Evolutionary conservation across 2,888 invertebrate species (phyloP).

Genomic region (Troglohyphantes excavatus): DNA sequence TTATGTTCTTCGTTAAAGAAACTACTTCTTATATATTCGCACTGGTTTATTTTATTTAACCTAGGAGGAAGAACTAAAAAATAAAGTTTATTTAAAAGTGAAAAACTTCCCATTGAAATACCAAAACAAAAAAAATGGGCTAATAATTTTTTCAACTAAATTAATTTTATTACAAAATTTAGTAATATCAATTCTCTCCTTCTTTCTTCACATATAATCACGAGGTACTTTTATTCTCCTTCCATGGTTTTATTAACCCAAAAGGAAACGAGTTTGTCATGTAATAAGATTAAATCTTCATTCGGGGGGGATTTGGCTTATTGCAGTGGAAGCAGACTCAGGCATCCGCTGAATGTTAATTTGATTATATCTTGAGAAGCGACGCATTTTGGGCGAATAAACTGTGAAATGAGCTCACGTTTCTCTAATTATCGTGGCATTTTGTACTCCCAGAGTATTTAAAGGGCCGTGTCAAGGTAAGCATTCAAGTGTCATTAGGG

Average conservation of each 20-base stretch:
- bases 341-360: slow-evolving; percentile 7
- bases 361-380: slow-evolving; percentile 33
- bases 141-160: too few species aligned
- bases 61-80: too few species aligned
- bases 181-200: too few species aligned
- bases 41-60: too few species aligned
- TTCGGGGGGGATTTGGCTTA: slow-evolving; percentile 1
- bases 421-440: slow-evolving; percentile 28
- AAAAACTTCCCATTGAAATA: too few species aligned
- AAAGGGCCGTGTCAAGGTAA: slow-evolving; percentile 7
- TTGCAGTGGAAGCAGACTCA: background rate
- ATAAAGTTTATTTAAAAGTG: too few species aligned
- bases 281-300: slow-evolving; percentile 31
- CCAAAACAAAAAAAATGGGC: too few species aligned
- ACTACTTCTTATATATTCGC: too few species aligned
- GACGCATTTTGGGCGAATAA: background rate
- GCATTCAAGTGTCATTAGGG: slow-evolving; percentile 9
- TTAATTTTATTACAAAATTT: too few species aligned
- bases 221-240: background rate
- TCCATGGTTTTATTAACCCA: background rate
- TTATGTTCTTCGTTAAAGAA: too few species aligned
- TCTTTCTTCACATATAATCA: too few species aligned
- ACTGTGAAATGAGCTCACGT: slow-evolving; percentile 35
- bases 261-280: background rate
- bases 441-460: slow-evolving; percentile 21